Percentiles rank a stretch among this genome's conserved stretches.
These are phyloP conservation scores for Aelia acuminata DNA, from an alignment of 2,888 invertebrate species.

Conservation along the genomic window DNA sequence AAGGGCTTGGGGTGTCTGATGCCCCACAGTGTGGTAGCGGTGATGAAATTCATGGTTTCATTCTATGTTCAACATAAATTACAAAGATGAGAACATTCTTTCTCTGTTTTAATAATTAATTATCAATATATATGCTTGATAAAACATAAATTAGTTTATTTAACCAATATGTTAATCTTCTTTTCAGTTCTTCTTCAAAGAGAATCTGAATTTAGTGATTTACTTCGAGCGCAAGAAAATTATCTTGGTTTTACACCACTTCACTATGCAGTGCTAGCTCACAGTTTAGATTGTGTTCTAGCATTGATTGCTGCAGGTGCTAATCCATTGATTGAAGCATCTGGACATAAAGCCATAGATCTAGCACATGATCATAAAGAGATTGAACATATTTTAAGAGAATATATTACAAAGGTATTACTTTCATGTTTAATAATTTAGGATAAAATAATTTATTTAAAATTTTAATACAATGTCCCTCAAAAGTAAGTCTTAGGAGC, in stretches of 20 bases:
- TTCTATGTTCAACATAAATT: too few species aligned
- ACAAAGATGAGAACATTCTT: background rate
- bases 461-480: too few species aligned
- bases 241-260: conserved; percentile 89
- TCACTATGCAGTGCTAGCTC: conserved; percentile 88
- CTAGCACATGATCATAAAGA: conserved; percentile 56
- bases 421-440: background rate
- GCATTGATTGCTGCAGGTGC: conserved; percentile 81
- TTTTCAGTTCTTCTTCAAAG: conserved; percentile 74
- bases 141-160: background rate
- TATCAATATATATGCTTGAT: too few species aligned
- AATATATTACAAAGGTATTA: conserved; percentile 64
- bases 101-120: background rate
- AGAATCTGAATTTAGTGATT: conserved; percentile 86
- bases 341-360: conserved; percentile 75
- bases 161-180: background rate
- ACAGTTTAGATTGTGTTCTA: conserved; percentile 77
- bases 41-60: too few species aligned
- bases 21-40: too few species aligned
- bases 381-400: conserved; percentile 72
- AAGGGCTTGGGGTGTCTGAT: too few species aligned
- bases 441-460: too few species aligned
- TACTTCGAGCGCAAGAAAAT: conserved; percentile 74
- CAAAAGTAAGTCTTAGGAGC: too few species aligned
- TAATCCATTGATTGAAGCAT: conserved; percentile 80